These are phyloP conservation scores for Thymelicus sylvestris DNA, from an alignment of 2,888 invertebrate genomes.

Conservation along the genomic window DNA sequence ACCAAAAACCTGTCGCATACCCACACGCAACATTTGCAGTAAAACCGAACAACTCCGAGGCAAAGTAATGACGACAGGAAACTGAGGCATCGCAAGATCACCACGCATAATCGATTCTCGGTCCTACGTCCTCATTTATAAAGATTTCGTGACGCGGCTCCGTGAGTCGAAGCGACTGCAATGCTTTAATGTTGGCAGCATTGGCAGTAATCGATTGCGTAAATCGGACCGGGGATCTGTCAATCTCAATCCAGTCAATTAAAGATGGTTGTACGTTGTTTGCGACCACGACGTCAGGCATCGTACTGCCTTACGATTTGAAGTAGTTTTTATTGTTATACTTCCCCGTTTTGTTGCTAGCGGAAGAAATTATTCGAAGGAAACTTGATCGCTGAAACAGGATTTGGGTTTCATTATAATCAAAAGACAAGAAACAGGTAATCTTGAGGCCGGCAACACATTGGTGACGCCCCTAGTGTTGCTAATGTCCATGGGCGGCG, in stretches of 20 bases:
- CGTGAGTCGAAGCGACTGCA: constrained; percentile 16
- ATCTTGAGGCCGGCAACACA: too few species aligned
- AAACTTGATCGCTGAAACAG: too few species aligned
- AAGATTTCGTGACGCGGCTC: constrained; percentile 27
- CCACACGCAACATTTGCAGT: constrained; percentile 8
- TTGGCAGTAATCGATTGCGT: constrained; percentile 36
- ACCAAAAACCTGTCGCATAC: not conserved
- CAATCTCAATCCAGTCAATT: constrained; percentile 38
- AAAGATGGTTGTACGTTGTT: constrained; percentile 33
- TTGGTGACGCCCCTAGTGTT: too few species aligned
- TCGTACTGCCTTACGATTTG: not conserved
- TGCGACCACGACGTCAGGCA: constrained; percentile 21
- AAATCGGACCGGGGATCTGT: constrained; percentile 35
- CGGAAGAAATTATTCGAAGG: too few species aligned
- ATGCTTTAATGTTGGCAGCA: constrained; percentile 29
- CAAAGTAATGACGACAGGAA: constrained; percentile 20
- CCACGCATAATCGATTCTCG: constrained; percentile 26
- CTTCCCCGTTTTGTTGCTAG: too few species aligned
- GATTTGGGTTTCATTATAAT: too few species aligned
- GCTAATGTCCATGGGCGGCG: too few species aligned
- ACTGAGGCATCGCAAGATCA: constrained; percentile 19
- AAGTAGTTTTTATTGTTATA: not conserved
- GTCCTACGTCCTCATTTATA: constrained; percentile 26
- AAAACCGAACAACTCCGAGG: not conserved
- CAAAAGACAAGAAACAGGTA: too few species aligned